These are phyloP conservation scores for Agonopterix arenella DNA, from an alignment of 2,888 invertebrate genomes.

Conservation along the genomic window DNA sequence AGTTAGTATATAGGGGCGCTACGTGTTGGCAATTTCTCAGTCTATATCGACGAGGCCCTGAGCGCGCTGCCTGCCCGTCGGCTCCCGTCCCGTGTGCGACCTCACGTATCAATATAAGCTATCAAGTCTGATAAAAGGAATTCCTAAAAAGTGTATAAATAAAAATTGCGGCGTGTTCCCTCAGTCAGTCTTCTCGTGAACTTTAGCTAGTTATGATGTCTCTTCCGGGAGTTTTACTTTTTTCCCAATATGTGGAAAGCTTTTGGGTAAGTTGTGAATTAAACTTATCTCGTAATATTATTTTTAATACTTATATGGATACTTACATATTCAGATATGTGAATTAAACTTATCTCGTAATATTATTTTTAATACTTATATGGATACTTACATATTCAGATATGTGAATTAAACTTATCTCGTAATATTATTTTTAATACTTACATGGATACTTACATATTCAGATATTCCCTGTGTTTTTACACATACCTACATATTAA, in stretches of 20 bases:
- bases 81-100: conserved; percentile 25
- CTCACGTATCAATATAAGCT: conserved; percentile 18
- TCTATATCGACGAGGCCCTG: conserved; percentile 38
- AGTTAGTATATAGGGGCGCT: conserved; percentile 66
- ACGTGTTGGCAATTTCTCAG: conserved; percentile 45
- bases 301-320: background rate
- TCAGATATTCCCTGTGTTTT: conserved; percentile 4
- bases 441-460: background rate
- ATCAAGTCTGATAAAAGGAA: conserved; percentile 42
- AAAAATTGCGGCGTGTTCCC: conserved; percentile 48
- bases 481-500: background rate
- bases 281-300: background rate
- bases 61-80: conserved; percentile 27
- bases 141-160: conserved; percentile 64
- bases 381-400: background rate
- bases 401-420: conserved; percentile 1
- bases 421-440: background rate
- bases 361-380: background rate
- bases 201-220: conserved; percentile 52
- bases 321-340: conserved; percentile 1
- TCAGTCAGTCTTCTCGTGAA: conserved; percentile 53
- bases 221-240: conserved; percentile 63
- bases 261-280: conserved; percentile 59
- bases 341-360: background rate
- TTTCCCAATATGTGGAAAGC: conserved; percentile 66